Evolutionary conservation across 1,140 invertebrate species (phyloP).

Genomic region (Tetraneura akinire): DNA sequence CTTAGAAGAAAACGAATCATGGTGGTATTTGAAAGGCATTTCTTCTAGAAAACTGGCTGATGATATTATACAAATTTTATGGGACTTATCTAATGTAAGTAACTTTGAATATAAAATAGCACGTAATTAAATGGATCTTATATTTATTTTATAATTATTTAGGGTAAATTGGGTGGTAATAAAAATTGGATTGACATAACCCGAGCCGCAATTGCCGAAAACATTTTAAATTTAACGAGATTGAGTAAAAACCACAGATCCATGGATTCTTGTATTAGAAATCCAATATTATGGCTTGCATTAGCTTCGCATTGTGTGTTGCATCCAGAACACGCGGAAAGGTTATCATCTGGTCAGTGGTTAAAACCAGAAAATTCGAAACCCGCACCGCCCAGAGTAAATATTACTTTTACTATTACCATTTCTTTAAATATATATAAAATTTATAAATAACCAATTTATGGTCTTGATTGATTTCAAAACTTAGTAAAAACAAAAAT

Average conservation of each 20-base stretch:
- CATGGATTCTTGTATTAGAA: constrained; percentile 75
- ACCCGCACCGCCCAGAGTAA: constrained; percentile 67
- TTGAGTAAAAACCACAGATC: constrained; percentile 74
- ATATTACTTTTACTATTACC: constrained; percentile 52
- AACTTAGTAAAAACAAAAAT: too few relatives aligned
- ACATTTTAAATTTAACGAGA: constrained; percentile 82
- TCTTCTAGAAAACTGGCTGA: constrained; percentile 83
- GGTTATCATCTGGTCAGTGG: constrained; percentile 74
- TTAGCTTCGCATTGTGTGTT: constrained; percentile 90
- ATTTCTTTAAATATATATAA: too few relatives aligned
- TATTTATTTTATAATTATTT: constrained; percentile 55
- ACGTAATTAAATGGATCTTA: background rate
- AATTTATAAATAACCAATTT: too few relatives aligned
- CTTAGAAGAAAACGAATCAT: constrained; percentile 63
- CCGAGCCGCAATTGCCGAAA: constrained; percentile 88
- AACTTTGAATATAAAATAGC: background rate
- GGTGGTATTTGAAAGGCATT: constrained; percentile 85
- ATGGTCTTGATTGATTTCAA: too few relatives aligned
- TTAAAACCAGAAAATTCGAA: constrained; percentile 64
- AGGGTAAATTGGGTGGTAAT: constrained; percentile 76
- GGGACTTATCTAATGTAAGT: constrained; percentile 88
- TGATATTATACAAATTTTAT: constrained; percentile 82
- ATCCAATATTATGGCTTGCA: constrained; percentile 87
- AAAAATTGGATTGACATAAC: constrained; percentile 84
- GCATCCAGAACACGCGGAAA: constrained; percentile 87